Base-by-base conservation (phyloP, 2,113 vertebrate species). In the Benitochromis conjunctus region DNA sequence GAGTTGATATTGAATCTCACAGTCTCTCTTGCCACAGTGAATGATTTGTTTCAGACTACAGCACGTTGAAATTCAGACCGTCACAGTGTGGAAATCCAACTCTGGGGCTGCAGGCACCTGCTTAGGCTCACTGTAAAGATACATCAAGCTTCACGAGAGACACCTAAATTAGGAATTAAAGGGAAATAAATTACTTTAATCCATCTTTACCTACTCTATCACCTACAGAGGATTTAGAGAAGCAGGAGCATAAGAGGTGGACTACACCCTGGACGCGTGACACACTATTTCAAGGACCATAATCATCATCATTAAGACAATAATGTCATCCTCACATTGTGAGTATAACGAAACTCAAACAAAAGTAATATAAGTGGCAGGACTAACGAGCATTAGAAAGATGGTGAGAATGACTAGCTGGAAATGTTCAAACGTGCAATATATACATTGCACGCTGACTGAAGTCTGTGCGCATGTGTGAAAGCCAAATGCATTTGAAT, bases 1-100 rank as follows among this genome's bases (percentile, higher is more conserved):
- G 79, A 74, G 55, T 81, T 85, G 71, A 71, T 79, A 79, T 51
- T 69, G 83, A 94, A 83, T 88, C 55, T 81, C 55, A 43, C 41
- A 48, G 36, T 64, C 57, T 81, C 84, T 31, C 34, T 29, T 60
- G 83, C 54, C 62, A 79, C 69, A 46, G 66, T 55, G 62, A 86
- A 36, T 26, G 76, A 90, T 83, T 86, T 57, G 43, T 60, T 77
- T 26, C 56, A 36, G 48, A 84, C 24, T 26, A 55, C 74, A 83
- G 76, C 41, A 36, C n/a, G 81, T 76, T 13, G 64, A 57, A 84
- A 51, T 66, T 56, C 24, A 34, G 74, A 60, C 58, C 9, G 3
- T 48, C 83, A 48, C 6, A 13, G 51, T 60, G 60, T 80, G 56
- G 9, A 87, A 69, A 43, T 57, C 71, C 46, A 81, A 71, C 71